Conservation (phyloP, 92 coral and sea anemone genomes). For the Actinostola sp. region DNA sequence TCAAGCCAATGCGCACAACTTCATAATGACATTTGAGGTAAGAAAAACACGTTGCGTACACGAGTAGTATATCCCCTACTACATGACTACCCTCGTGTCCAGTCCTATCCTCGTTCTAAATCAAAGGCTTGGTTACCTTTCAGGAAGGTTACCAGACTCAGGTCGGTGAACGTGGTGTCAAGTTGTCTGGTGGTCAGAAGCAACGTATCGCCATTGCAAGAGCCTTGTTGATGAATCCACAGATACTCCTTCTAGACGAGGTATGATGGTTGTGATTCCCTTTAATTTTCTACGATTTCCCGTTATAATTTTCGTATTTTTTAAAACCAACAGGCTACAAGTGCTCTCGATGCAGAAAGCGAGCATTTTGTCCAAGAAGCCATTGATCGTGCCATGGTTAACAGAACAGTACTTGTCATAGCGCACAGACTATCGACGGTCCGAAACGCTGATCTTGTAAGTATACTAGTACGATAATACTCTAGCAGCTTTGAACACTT, state of each 20-base stretch:
- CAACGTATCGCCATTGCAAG: conserved; percentile 98
- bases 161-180: conserved; percentile 95
- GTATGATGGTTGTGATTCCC: conserved; percentile 19
- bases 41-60: conserved; percentile 3
- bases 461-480: conserved; percentile 7
- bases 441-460: conserved; percentile 79
- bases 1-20: conserved; percentile 90
- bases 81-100: neutral
- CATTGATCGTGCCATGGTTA: conserved; percentile 92
- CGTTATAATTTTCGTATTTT: neutral
- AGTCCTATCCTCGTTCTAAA: neutral
- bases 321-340: conserved; percentile 73
- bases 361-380: conserved; percentile 95
- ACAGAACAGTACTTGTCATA: conserved; percentile 90
- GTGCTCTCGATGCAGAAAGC: conserved; percentile 96
- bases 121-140: neutral
- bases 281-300: neutral
- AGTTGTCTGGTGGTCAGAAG: conserved; percentile 95
- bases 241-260: conserved; percentile 94
- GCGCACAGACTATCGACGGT: conserved; percentile 94
- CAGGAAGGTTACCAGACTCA: conserved; percentile 91
- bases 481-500: too few relatives aligned
- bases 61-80: too few relatives aligned
- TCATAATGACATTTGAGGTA: conserved; percentile 82
- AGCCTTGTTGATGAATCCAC: conserved; percentile 93